These are phyloP conservation scores for Philereme vetulata DNA, from an alignment of 2,888 invertebrate species.

Conservation along the genomic window DNA sequence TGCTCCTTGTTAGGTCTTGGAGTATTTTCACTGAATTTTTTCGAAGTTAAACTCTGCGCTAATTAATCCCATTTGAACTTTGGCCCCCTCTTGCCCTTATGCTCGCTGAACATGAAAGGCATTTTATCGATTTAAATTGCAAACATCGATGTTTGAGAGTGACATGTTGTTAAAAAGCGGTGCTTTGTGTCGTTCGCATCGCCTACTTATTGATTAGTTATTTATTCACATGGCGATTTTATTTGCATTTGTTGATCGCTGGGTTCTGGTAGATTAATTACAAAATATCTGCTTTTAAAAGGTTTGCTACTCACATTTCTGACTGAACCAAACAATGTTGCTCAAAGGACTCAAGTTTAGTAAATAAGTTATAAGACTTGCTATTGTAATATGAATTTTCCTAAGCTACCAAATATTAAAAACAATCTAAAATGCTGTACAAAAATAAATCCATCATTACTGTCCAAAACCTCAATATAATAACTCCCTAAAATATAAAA, in stretches of 20 bases:
- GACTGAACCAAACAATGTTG: too few species aligned
- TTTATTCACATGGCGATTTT: constrained; percentile 25
- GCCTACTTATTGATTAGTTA: constrained; percentile 59
- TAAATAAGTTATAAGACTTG: neutral
- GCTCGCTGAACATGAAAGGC: constrained; percentile 42
- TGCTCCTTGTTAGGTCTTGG: constrained; percentile 47
- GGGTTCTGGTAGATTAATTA: neutral
- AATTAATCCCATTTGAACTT: constrained; percentile 68
- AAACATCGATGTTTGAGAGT: constrained; percentile 65
- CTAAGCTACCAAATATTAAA: neutral
- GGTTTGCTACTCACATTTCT: neutral
- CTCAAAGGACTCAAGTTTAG: too few species aligned
- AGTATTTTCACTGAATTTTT: constrained; percentile 46
- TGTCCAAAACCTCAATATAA: constrained; percentile 53
- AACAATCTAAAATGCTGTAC: constrained; percentile 8
- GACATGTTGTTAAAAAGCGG: constrained; percentile 57
- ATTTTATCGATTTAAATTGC: constrained; percentile 73
- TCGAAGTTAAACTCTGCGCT: constrained; percentile 44
- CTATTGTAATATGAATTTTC: neutral
- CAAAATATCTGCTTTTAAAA: neutral
- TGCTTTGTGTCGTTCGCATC: constrained; percentile 54
- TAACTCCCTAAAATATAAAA: constrained; percentile 74
- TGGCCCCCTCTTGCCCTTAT: constrained; percentile 44
- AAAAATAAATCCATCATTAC: constrained; percentile 44
- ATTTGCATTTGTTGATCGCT: neutral